A percentile compares a stretch with the other conserved stretches of the same genome.
Conservation (phyloP, 2,797 vertebrate species). For the Danio kyathit region DNA sequence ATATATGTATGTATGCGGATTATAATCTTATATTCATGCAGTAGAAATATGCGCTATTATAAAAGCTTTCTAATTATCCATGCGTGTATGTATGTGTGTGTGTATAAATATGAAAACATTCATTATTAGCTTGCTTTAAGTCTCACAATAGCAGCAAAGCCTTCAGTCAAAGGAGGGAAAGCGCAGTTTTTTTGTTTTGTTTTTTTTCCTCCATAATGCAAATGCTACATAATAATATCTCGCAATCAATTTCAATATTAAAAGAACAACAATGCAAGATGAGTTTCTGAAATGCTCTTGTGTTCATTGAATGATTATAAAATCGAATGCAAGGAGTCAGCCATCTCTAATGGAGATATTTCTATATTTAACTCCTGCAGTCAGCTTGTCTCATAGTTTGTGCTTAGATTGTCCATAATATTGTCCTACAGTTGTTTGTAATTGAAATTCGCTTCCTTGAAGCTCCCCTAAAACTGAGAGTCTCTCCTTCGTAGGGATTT, state of each 20-base stretch:
- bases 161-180: not conserved
- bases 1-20: no score
- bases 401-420: no score
- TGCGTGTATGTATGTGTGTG: no score
- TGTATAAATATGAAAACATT: not conserved
- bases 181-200: not conserved
- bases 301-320: not conserved
- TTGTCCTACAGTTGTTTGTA: no score
- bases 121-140: not conserved
- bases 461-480: conserved; percentile 57
- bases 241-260: not conserved
- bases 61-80: no score
- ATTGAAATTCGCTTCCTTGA: no score
- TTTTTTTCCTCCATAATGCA: not conserved
- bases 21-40: no score
- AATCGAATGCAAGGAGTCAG: not conserved
- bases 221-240: not conserved
- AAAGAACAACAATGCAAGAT: not conserved
- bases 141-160: not conserved
- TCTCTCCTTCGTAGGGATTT: conserved; percentile 74
- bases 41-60: no score
- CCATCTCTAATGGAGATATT: not conserved
- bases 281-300: not conserved
- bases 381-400: not conserved
- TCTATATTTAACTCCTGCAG: not conserved